phyloP scores from a whole-genome alignment of 2,888 invertebrate species.

The Idaea dimidiata region DNA sequence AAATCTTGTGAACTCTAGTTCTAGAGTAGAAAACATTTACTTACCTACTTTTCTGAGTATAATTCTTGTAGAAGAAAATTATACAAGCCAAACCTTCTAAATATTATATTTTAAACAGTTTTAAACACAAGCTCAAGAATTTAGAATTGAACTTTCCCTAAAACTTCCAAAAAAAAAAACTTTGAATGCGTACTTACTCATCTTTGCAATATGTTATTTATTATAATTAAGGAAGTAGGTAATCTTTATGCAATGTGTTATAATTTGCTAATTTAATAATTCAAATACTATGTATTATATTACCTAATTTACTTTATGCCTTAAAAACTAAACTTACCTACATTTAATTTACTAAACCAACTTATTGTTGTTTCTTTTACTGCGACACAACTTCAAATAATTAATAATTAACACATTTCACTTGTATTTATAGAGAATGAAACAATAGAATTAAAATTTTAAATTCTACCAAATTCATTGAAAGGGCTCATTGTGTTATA shows the following conservation, averaged over 20 bases:
- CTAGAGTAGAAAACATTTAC: not conserved
- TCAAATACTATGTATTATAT: not conserved
- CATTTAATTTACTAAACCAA: not conserved
- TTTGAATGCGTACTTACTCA: too few species aligned
- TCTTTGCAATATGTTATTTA: too few species aligned
- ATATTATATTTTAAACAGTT: too few species aligned
- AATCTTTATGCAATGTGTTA: too few species aligned
- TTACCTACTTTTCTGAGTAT: not conserved
- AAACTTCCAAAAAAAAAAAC: too few species aligned
- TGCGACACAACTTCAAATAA: conserved; percentile 12
- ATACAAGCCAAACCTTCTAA: too few species aligned
- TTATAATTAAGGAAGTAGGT: too few species aligned
- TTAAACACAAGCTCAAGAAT: too few species aligned
- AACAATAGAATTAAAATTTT: conserved; percentile 29
- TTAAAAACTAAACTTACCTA: not conserved
- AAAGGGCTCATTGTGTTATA: not conserved
- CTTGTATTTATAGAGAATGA: conserved; percentile 28
- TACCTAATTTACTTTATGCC: not conserved
- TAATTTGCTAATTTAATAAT: not conserved
- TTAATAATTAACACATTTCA: conserved; percentile 9
- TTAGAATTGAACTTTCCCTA: too few species aligned
- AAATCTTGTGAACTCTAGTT: not conserved
- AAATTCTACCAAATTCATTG: conserved; percentile 15
- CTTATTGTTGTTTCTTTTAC: conserved; percentile 12
- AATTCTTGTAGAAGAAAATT: not conserved